Percentiles rank a stretch among this genome's conserved stretches.
phyloP scores from a whole-genome alignment of 2,888 invertebrate species.

The Zygothrica quintamaculata region DNA sequence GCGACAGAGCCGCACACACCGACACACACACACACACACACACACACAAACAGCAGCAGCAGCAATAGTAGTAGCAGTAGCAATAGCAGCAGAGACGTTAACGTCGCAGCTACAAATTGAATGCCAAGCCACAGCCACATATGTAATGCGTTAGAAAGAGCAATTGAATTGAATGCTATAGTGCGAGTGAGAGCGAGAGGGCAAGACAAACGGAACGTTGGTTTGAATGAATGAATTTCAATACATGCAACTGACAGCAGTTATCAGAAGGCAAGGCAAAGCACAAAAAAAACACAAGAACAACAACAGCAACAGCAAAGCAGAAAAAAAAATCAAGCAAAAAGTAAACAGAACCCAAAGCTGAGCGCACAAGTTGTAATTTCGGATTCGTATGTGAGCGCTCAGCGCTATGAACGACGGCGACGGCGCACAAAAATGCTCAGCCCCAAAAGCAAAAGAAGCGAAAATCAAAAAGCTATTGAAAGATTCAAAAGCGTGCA shows the following conservation, averaged over 20 bases:
- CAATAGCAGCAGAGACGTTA: conserved; percentile 20
- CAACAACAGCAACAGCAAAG: conserved; percentile 12
- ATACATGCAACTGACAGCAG: conserved; percentile 80
- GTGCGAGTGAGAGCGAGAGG: conserved; percentile 41
- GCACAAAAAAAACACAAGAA: conserved; percentile 11
- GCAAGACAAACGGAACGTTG: conserved; percentile 38
- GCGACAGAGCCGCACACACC: conserved; percentile 52
- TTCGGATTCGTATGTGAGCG: conserved; percentile 30
- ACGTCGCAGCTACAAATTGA: conserved; percentile 54
- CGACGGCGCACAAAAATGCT: conserved; percentile 75
- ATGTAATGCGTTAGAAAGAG: conserved; percentile 45
- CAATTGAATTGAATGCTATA: conserved; percentile 14
- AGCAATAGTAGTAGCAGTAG: conserved; percentile 17
- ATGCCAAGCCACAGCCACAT: conserved; percentile 54
- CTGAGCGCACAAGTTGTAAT: conserved; percentile 49
- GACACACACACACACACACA: too few species aligned
- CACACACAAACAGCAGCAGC: conserved; percentile 19
- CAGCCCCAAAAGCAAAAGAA: conserved; percentile 63
- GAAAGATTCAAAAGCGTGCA: conserved; percentile 71
- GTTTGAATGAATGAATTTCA: conserved; percentile 81
- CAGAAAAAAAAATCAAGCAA: conserved; percentile 35
- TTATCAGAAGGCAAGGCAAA: conserved; percentile 50
- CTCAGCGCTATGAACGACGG: conserved; percentile 45
- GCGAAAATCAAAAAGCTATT: conserved; percentile 71
- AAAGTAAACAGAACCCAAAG: conserved; percentile 57